Evolutionary conservation across 2,888 invertebrate species (phyloP), one percentile per base, ranked within the genome.

Genomic region (Lasius fuliginosus): DNA sequence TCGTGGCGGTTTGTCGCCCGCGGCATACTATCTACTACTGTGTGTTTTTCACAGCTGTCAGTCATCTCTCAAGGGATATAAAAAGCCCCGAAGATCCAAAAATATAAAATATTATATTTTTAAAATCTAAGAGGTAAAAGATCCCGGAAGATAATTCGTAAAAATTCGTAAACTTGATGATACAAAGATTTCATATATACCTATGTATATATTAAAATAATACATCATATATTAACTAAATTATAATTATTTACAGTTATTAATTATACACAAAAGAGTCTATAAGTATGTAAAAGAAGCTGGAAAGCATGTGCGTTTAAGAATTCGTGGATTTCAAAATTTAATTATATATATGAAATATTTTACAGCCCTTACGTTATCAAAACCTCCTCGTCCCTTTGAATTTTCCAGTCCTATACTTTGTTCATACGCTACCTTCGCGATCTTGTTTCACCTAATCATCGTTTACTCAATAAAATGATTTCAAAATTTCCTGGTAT

Each of bases 21-120:
- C 53, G 62, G 74, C 62, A 36, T 5, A 36, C 36, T 36, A 46
- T 9, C 18, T 60, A 73, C 79, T 60, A 12, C 15, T 27, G 74
- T 81, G 74, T 81, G 75, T 81, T 81, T 81, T 81, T 81, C 73
- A 56, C 46, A 60, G 11, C 77, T 73, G 75, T 74, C 79, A 74
- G 60, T 81, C 79, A 62, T 46, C 11, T 60, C 60, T 18, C 27
- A 3, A 18, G 60, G 15, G 60, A 81, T 6, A 60, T 23, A 15
- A 67, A 67, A 67, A 42, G 42, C 33, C 27, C 69, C 3, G 6
- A 46, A 46, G 23, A 71, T 40, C 33, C 23, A 46, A 60, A 23
- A 68, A 77, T 36, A 3, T 23, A 36, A 49, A 5, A 33, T 27
- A 40, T 40, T n/a, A 49, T 46, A 65, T 75, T 76, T 69, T 69